These are phyloP conservation scores for Isoperla grammatica DNA, from an alignment of 2,888 invertebrate species.

Conservation along the genomic window DNA sequence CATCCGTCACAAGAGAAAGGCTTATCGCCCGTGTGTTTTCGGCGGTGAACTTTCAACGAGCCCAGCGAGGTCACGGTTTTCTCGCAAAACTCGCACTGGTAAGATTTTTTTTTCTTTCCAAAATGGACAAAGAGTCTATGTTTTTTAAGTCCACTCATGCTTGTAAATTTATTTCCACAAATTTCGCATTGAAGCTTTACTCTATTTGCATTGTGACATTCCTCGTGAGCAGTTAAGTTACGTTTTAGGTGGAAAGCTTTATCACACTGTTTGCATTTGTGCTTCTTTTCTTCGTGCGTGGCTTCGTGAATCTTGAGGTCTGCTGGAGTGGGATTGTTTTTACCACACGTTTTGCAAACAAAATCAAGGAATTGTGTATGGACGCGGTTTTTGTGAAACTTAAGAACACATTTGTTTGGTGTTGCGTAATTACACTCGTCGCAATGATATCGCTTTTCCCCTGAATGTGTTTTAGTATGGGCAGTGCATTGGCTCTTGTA, in stretches of 20 bases:
- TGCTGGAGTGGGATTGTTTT: too few species aligned
- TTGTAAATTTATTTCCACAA: not conserved
- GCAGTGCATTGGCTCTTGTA: too few species aligned
- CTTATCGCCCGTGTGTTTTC: too few species aligned
- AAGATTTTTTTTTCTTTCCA: constrained; percentile 9
- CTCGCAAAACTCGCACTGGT: not conserved
- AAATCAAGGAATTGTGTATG: too few species aligned
- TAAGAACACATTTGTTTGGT: too few species aligned
- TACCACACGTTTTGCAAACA: too few species aligned
- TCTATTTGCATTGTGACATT: not conserved
- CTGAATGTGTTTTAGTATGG: too few species aligned
- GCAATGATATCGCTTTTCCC: too few species aligned
- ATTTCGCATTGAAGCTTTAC: not conserved
- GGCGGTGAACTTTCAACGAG: not conserved
- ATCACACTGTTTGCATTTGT: not conserved
- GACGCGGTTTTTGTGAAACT: too few species aligned
- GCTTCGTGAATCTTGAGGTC: too few species aligned
- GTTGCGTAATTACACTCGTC: too few species aligned
- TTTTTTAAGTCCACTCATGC: constrained; percentile 10
- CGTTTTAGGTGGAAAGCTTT: not conserved
- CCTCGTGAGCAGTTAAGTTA: not conserved
- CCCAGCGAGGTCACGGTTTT: constrained; percentile 13
- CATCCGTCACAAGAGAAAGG: not conserved
- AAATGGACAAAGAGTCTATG: constrained; percentile 12
- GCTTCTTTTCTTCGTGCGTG: too few species aligned